Percentiles rank a stretch among this genome's conserved stretches.
Evolutionary conservation across 2,888 invertebrate species (phyloP).

Genomic region (Anthophora plumipes): DNA sequence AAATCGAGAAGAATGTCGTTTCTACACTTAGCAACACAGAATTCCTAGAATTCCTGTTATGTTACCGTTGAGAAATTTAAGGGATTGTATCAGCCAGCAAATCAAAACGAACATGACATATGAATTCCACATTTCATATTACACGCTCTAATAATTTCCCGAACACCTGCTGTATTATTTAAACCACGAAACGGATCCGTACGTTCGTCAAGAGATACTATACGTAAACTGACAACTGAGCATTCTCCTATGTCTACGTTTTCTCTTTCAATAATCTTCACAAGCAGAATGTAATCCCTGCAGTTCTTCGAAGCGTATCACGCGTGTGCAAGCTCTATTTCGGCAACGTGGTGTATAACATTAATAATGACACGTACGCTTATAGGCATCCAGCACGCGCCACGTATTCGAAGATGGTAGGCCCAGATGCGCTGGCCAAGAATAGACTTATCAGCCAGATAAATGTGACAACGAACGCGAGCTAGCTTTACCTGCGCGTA

Average conservation of each 20-base stretch:
- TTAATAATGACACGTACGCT: slow-evolving; percentile 61
- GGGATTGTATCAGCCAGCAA: no score
- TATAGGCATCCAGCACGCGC: slow-evolving; percentile 57
- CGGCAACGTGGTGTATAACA: slow-evolving; percentile 23
- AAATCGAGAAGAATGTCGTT: no score
- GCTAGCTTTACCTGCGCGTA: slow-evolving; percentile 60
- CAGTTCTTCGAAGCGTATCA: neutral
- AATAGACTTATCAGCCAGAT: slow-evolving; percentile 70
- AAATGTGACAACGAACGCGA: slow-evolving; percentile 68
- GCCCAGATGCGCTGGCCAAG: slow-evolving; percentile 59
- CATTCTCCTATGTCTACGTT: neutral
- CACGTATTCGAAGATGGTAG: slow-evolving; percentile 62
- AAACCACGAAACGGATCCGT: neutral
- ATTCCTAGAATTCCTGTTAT: no score
- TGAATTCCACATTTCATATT: neutral
- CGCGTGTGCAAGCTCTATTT: slow-evolving; percentile 41
- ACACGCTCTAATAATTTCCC: neutral
- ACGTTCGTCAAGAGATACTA: neutral
- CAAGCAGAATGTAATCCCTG: neutral
- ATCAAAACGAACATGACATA: no score
- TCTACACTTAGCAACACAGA: no score
- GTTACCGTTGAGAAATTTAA: no score
- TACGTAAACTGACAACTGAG: neutral
- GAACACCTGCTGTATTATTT: neutral
- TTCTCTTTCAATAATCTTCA: neutral